Evolutionary conservation across 1,140 invertebrate genomes (phyloP), one percentile per base, ranked within the genome.

Genomic region (Leptinotarsa lineolata): DNA sequence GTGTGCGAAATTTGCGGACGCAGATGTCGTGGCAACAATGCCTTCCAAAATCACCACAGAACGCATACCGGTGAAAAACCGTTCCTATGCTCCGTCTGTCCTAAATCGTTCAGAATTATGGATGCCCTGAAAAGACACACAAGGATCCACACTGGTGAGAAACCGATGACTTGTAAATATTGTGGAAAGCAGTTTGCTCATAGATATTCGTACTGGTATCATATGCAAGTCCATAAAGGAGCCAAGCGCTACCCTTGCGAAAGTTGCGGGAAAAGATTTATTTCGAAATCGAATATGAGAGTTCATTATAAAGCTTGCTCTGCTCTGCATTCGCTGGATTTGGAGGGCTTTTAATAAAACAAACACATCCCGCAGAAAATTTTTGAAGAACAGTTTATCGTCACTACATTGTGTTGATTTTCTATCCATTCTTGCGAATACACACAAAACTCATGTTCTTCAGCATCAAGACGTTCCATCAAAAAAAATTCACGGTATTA

Each of bases 81-180:
- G 30, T 76, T 70, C 54, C 44, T 74, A 11, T 76, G 75, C 61
- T 65, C 65, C 8, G 65, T 24, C 3, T 77, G 76, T 63, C 48
- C 20, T 1, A 74, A 77, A 64, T 24, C 48, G 48, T 77, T 77
- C 63, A 72, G 68, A 46, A 45, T 74, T 58, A 54, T 24, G 45
- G 60, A 48, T 67, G 69, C 70, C 1, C 24, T 82, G 22, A 76
- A 79, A 30, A 78, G 77, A 63, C 81, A 82, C 66, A 76, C 76
- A 58, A 69, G 77, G 5, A 66, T 76, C 21, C 80, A 81, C 74
- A 81, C 78, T 0, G 78, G 78, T 6, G 79, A 83, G 48, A 77
- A 74, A 70, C 78, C 79, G 2, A 76, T 72, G 59, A 6, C 48
- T n/a, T 82, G 80, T 72, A 45, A 74, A 0, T 44, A 78, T 59